Evolutionary conservation across 1,140 invertebrate genomes (phyloP).

Genomic region (Caerostris darwini): DNA sequence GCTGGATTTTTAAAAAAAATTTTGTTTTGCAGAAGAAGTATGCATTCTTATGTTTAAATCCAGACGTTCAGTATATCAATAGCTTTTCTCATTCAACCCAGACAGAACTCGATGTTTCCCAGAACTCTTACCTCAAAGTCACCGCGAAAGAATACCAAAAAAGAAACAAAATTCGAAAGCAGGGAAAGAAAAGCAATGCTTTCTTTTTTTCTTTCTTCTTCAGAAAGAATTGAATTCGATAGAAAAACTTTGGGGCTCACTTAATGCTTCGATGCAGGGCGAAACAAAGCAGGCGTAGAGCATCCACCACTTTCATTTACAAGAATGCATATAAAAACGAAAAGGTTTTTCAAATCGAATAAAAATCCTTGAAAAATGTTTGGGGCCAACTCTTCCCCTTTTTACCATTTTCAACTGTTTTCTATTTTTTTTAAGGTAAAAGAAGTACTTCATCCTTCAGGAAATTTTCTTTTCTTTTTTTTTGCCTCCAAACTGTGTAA

Average conservation of each 20-base stretch:
- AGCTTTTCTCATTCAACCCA: not conserved
- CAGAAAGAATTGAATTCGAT: constrained; percentile 23
- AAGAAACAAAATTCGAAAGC: not conserved
- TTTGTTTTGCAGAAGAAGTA: not conserved
- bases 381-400: constrained; percentile 21
- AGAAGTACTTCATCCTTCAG: not conserved
- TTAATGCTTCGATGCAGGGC: constrained; percentile 24
- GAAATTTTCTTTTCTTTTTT: not conserved
- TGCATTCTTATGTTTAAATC: not conserved
- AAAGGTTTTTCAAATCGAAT: constrained; percentile 33
- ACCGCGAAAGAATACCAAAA: not conserved
- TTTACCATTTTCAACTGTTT: constrained; percentile 33
- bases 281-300: constrained; percentile 29
- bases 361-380: constrained; percentile 33
- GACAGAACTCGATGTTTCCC: not conserved
- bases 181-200: not conserved
- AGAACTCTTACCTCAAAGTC: not conserved
- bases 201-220: not conserved
- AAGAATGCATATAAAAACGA: constrained; percentile 35
- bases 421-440: constrained; percentile 4
- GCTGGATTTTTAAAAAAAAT: too few relatives aligned
- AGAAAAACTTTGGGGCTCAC: constrained; percentile 16
- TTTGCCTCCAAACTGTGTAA: not conserved
- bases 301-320: constrained; percentile 27
- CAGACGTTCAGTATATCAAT: not conserved